Conservation (phyloP, 2,797 vertebrate species). For the Myotis vivesi region DNA sequence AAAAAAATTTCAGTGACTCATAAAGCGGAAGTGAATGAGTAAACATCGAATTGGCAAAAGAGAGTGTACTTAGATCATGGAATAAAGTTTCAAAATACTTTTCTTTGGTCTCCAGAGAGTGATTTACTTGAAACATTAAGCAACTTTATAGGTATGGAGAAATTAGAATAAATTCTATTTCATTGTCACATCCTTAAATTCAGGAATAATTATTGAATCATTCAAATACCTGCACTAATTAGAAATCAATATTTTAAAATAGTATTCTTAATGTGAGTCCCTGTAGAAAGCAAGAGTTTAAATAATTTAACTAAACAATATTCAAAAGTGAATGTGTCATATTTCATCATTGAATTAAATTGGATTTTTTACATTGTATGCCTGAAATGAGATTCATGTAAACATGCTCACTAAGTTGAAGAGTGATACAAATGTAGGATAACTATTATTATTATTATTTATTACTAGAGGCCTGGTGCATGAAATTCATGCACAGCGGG, state of each 20-base stretch:
- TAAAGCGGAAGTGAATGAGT: neutral
- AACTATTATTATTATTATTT: neutral
- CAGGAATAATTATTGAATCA: slow-evolving; percentile 39
- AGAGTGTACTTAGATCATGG: slow-evolving; percentile 41
- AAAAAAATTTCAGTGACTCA: slow-evolving; percentile 60
- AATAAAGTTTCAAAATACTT: slow-evolving; percentile 21
- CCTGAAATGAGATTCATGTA: neutral
- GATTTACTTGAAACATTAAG: slow-evolving; percentile 52
- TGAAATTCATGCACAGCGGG: no score
- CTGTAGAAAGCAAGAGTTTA: neutral
- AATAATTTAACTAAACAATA: neutral
- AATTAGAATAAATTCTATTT: slow-evolving; percentile 37
- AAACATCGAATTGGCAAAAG: slow-evolving; percentile 37
- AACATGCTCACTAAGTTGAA: neutral
- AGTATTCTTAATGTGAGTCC: neutral
- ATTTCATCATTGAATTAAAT: slow-evolving; percentile 23
- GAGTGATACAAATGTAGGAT: neutral
- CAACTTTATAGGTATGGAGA: slow-evolving; percentile 14
- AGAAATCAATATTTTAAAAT: slow-evolving; percentile 33
- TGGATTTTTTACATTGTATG: neutral
- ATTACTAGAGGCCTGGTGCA: no score
- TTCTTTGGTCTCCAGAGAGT: slow-evolving; percentile 15
- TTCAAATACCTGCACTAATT: slow-evolving; percentile 9
- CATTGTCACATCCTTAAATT: slow-evolving; percentile 33
- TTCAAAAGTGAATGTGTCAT: neutral